A percentile compares a stretch with the other conserved stretches of the same genome.
Evolutionary conservation across 2,797 vertebrate species (phyloP).

Genomic region (Neosalanx taihuensis): DNA sequence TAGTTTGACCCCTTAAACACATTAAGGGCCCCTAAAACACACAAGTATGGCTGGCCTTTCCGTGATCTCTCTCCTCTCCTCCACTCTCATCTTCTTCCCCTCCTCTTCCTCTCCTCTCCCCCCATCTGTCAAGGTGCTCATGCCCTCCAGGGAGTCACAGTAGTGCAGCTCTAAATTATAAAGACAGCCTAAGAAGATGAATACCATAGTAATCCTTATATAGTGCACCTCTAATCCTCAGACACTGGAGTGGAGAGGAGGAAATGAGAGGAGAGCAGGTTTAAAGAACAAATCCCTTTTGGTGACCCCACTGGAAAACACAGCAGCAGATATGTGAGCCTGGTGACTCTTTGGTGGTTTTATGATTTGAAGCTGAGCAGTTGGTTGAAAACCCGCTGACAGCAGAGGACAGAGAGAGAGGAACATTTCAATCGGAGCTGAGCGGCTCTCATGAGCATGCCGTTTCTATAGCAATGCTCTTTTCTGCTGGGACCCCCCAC

Average conservation of each 20-base stretch:
- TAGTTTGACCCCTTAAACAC: too few species aligned
- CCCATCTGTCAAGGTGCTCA: slow-evolving; percentile 48
- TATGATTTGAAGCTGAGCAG: background rate
- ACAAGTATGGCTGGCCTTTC: background rate
- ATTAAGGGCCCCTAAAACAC: background rate
- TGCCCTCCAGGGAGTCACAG: background rate
- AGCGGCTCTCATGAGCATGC: background rate
- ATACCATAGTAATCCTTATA: background rate
- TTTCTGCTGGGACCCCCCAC: background rate
- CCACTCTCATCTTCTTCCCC: background rate
- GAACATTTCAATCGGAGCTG: background rate
- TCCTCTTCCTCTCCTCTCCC: background rate
- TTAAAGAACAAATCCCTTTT: background rate
- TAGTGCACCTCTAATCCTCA: background rate
- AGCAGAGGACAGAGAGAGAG: background rate
- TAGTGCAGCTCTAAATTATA: background rate
- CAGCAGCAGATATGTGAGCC: background rate
- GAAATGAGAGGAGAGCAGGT: background rate
- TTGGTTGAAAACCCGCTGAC: background rate
- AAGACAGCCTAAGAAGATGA: background rate
- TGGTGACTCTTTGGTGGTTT: too few species aligned
- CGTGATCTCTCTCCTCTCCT: background rate
- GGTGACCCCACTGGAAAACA: background rate
- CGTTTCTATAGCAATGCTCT: background rate
- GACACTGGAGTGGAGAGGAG: background rate